These are phyloP conservation scores for Adrianichthys oophorus DNA, from an alignment of 2,797 vertebrate genomes.

Conservation along the genomic window DNA sequence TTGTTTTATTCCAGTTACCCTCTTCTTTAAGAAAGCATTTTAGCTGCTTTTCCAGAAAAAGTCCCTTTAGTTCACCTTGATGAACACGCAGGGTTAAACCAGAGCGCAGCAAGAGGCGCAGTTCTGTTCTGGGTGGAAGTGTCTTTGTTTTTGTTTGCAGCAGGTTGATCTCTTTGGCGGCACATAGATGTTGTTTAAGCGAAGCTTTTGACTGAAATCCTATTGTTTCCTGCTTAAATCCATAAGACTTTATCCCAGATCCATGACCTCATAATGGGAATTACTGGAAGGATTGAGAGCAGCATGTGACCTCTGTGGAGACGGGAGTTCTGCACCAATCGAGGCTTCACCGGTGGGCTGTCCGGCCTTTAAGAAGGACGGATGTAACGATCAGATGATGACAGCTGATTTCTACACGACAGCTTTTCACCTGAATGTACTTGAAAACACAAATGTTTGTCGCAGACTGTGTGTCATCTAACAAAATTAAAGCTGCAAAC, in stretches of 20 bases:
- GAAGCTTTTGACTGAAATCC: constrained; percentile 63
- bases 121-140: constrained; percentile 33
- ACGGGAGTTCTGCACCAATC: constrained; percentile 24
- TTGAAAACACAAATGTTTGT: too few species aligned
- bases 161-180: constrained; percentile 43
- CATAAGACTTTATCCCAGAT: constrained; percentile 58
- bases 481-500: too few species aligned
- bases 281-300: constrained; percentile 71
- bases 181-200: constrained; percentile 24
- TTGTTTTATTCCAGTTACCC: neutral
- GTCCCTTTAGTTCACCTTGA: constrained; percentile 1
- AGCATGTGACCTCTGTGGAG: constrained; percentile 66
- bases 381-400: too few species aligned
- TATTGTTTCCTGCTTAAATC: constrained; percentile 62
- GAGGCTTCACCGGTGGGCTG: constrained; percentile 8
- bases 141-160: constrained; percentile 49
- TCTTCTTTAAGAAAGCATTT: too few species aligned
- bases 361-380: constrained; percentile 10
- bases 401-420: too few species aligned
- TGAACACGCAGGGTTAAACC: constrained; percentile 10
- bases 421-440: too few species aligned
- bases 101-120: constrained; percentile 16
- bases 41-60: constrained; percentile 5
- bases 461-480: too few species aligned
- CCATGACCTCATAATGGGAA: constrained; percentile 56